phyloP scores from a whole-genome alignment of 1,140 invertebrate genomes.

The Gryllus bimaculatus region DNA sequence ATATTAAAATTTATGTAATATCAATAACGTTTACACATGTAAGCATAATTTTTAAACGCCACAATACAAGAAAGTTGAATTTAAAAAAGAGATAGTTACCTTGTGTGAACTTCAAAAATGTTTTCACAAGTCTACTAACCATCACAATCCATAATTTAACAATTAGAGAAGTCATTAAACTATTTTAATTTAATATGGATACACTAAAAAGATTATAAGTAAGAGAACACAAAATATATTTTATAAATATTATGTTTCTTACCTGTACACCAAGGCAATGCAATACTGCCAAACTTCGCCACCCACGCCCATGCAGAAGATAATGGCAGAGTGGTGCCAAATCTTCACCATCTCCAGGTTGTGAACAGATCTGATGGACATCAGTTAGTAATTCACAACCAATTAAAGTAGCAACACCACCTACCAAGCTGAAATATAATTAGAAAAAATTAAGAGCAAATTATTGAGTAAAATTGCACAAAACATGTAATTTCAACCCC shows the following conservation, averaged over 20 bases:
- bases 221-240: not conserved
- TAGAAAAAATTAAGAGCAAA: not conserved
- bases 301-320: conserved; percentile 46
- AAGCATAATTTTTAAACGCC: no score
- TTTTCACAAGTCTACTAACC: not conserved
- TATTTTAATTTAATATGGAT: no score
- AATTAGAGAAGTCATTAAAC: no score
- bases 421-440: conserved; percentile 21
- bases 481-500: not conserved
- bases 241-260: conserved; percentile 16
- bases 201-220: no score
- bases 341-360: conserved; percentile 34
- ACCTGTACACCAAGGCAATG: conserved; percentile 46
- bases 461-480: not conserved
- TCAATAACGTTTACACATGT: no score
- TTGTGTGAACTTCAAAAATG: not conserved
- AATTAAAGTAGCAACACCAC: conserved; percentile 46
- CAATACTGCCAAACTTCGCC: conserved; percentile 47
- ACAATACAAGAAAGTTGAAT: no score
- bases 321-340: conserved; percentile 41
- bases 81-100: no score
- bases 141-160: no score
- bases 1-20: no score
- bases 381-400: conserved; percentile 52
- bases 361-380: conserved; percentile 45